Base-by-base conservation (phyloP, 2,113 vertebrate species). In the Lophochroa leadbeateri region DNA sequence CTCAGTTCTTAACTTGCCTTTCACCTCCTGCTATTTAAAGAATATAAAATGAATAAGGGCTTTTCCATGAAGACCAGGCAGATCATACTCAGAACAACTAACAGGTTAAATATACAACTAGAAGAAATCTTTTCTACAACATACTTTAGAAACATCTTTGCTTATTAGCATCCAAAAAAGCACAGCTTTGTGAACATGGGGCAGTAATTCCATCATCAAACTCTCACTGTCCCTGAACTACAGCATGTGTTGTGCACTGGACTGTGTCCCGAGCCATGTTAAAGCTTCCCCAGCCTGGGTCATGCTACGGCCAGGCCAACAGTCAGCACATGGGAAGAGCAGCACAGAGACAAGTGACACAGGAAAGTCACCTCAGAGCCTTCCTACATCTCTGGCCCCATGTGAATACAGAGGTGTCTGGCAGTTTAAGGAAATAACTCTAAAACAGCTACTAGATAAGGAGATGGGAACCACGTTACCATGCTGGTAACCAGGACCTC, bases 301-400 rank as follows among this genome's bases (percentile, higher is more conserved):
- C 31, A 6, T 1, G 3, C 63, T 15, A 1, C 1, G 17, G 53
- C 44, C 27, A 3, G 25, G 28, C 15, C 8, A 39, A 47, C 43
- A 39, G 43, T 7, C 41, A 15, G 41, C 24, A 16, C 35, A 31
- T 2, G 8, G 31, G 8, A 31, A 24, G 37, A 43, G 37, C 64
- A 60, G 83, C 44, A 35, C 21, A 52, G 75, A 46, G 44, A 79
- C n/a, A 13, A 70, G 23, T 4, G 14, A 63, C 27, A 55, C 5
- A 39, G 28, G 11, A 13, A 46, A 52, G 72, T 41, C 53, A 41
- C 63, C 52, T 47, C 24, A 53, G 52, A 37, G n/a, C 14, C 70
- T 35, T 72, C 33, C 47, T 29, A 6, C 21, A 37, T 24, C 61
- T 67, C 71, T 28, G 47, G 43, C 37, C 29, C 20, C 52, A 29